Evolutionary conservation across 2,797 vertebrate species (phyloP), one percentile per base, ranked within the genome.

Genomic region (Tamandua tetradactyla): DNA sequence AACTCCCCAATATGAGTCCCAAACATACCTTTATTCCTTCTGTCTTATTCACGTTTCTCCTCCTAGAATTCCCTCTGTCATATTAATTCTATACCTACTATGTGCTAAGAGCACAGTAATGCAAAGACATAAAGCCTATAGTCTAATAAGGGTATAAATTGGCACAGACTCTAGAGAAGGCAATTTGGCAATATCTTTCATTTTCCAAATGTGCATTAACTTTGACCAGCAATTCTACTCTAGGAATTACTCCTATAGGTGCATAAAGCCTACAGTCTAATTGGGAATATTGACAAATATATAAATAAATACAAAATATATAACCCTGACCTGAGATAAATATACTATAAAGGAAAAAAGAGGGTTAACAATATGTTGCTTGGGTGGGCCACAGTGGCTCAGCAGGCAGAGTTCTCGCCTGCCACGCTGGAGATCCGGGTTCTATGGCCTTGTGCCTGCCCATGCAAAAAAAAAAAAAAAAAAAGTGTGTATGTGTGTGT

Each of bases 151-250:
- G 92, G 9, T 61, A 37, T 72, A 44, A 82, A 62, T 81, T 75
- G 72, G 7, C 66, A 75, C 2, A 42, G 40, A 23, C 27, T 47
- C 61, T 94, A 74, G 59, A 83, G 47, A 94, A 57, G 25, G 40
- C 22, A 79, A 91, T 59, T 59, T 47, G 86, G 32, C 9, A 59
- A n/a, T 59, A 78, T 64, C 86, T 90, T 90, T 69, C 20, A 40
- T 32, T 44, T 79, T 91, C 23, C 57, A 78, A 76, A 85, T 82
- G 10, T 57, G 10, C 15, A 59, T 66, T 87, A 94, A 11, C 30
- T 64, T 93, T 80, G n/a, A 71, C 30, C 62, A 96, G 64, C 25
- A 78, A n/a, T 80, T 95, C 12, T 88, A 30, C 40, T 87, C 89
- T 59, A 62, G 69, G 11, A 74, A 94, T 89, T 47, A 81, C 37